phyloP scores from a whole-genome alignment of 2,888 invertebrate species.

The Amblyteles armatorius region DNA sequence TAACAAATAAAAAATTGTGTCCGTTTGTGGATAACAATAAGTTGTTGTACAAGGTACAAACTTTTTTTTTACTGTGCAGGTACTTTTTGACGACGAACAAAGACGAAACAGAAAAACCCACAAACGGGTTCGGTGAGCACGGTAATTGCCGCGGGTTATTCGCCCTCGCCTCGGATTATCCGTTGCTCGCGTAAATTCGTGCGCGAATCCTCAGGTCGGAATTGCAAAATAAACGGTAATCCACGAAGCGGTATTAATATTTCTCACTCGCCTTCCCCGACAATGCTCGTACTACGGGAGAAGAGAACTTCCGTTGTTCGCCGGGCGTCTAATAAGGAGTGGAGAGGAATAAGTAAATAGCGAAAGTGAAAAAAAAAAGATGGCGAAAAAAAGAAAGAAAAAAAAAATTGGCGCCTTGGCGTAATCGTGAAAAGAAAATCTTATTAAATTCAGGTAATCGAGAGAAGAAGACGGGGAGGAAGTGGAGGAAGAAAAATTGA shows the following conservation, averaged over 20 bases:
- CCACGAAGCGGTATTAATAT: constrained; percentile 2
- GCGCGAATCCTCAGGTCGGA: background rate
- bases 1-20: too few species aligned
- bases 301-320: background rate
- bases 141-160: too few species aligned
- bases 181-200: background rate
- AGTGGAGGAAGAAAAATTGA: constrained; percentile 12
- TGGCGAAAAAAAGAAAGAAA: background rate
- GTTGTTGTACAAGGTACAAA: too few species aligned
- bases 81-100: too few species aligned
- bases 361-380: background rate
- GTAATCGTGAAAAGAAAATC: constrained; percentile 30
- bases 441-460: constrained; percentile 44
- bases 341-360: constrained; percentile 3
- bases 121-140: too few species aligned
- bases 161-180: too few species aligned
- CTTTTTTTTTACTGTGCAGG: too few species aligned
- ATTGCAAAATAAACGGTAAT: constrained; percentile 10
- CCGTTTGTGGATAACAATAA: too few species aligned
- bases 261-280: constrained; percentile 2
- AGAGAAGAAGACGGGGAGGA: constrained; percentile 25
- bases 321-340: background rate
- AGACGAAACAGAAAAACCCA: too few species aligned
- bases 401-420: constrained; percentile 5
- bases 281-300: background rate